These are phyloP conservation scores for Nasonia longicornis DNA, from an alignment of 1,140 invertebrate genomes.

Conservation along the genomic window DNA sequence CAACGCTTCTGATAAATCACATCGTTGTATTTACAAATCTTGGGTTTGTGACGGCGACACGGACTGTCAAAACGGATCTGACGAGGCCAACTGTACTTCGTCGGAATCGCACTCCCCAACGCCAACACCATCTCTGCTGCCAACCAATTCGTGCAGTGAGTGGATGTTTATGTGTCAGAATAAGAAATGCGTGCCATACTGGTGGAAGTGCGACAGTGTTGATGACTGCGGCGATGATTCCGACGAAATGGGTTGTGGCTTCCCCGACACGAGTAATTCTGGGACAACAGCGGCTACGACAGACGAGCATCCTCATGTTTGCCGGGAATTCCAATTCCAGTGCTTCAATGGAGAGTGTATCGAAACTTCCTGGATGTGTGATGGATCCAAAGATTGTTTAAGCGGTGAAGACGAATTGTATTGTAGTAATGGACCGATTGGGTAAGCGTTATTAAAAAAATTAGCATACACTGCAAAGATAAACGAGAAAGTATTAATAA, in stretches of 20 bases:
- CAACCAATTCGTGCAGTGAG: constrained; percentile 73
- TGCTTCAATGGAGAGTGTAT: constrained; percentile 83
- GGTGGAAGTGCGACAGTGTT: constrained; percentile 83
- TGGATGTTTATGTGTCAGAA: constrained; percentile 83
- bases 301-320: constrained; percentile 62
- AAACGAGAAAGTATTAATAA: not conserved
- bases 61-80: constrained; percentile 77
- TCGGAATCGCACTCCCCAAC: constrained; percentile 50
- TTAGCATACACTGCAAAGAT: not conserved
- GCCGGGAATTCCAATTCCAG: constrained; percentile 77
- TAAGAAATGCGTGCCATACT: constrained; percentile 84
- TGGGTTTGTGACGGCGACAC: constrained; percentile 81
- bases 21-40: constrained; percentile 63
- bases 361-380: constrained; percentile 81
- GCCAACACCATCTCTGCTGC: constrained; percentile 56
- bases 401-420: constrained; percentile 79
- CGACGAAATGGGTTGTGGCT: constrained; percentile 79
- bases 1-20: constrained; percentile 51
- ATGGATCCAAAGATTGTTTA: constrained; percentile 81
- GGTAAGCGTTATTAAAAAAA: constrained; percentile 3
- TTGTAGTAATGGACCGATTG: constrained; percentile 35
- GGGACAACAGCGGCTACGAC: constrained; percentile 48
- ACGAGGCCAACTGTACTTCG: constrained; percentile 77
- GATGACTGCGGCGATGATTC: constrained; percentile 84
- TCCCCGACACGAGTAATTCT: constrained; percentile 55